Evolutionary conservation across 1,140 invertebrate species (phyloP), one percentile per base, ranked within the genome.

Genomic region (Chironomus tepperi): DNA sequence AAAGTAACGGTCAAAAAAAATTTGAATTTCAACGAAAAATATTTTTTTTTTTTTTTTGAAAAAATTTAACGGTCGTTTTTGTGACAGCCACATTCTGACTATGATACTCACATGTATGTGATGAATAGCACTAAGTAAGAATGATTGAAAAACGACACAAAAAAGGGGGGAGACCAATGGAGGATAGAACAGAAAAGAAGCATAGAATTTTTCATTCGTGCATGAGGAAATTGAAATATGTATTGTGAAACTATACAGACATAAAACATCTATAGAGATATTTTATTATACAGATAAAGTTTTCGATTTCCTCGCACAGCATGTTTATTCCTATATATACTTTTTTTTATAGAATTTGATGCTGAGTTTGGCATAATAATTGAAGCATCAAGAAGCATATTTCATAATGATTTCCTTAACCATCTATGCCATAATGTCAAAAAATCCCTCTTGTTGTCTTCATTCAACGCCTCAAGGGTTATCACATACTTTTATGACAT

Each of bases 371-470:
- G 16, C 65, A 19, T 70, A 10, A 70, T 19, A 18, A 70, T 70
- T 18, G 65, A 70, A 70, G 19, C 47, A 70, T 70, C 65, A 70
- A 1, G 65, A 70, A 70, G 18, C 65, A 70, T 70, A 18, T 70
- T 70, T 70, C 65, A 70, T 70, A 70, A 70, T 19, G 16, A 70
- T 70, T 70, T 70, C 18, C 10, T 70, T 16, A 70, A 19, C 16
- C 65, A 19, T 21, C 65, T 18, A 12, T n/a, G 9, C 47, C 12
- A 15, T n/a, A 15, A 57, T 57, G 47, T 70, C 65, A 70, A 70
- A 34, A 34, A 34, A 70, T 70, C 9, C 18, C 65, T 5, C 47
- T 19, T 15, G 19, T 7, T 18, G 18, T 70, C 16, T 18, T 21
- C 65, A 19, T 70, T 70, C 47, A n/a, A 10, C n/a, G 47, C 47